phyloP scores from a whole-genome alignment of 1,140 invertebrate species.

The Nomia melanderi region DNA sequence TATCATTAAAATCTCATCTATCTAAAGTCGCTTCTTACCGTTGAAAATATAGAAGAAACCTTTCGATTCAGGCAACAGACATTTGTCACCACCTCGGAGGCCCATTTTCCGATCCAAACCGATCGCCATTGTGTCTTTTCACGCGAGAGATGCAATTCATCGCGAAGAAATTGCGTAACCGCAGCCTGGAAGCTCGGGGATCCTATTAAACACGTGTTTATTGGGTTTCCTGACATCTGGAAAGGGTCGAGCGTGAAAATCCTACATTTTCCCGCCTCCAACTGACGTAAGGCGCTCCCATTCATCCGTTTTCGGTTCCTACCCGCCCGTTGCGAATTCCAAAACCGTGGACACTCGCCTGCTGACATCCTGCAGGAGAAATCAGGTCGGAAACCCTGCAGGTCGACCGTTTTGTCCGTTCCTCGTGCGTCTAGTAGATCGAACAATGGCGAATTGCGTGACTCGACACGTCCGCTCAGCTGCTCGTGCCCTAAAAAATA shows the following conservation, averaged over 20 bases:
- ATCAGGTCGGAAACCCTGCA: neutral
- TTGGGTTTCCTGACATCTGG: slow-evolving; percentile 67
- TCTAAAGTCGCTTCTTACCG: neutral
- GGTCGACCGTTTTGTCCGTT: slow-evolving; percentile 19
- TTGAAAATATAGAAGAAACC: neutral
- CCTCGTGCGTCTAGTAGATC: slow-evolving; percentile 16
- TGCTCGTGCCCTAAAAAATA: slow-evolving; percentile 40
- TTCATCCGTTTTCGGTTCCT: slow-evolving; percentile 13
- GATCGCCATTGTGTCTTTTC: slow-evolving; percentile 8
- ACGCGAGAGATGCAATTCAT: neutral
- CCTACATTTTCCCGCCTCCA: slow-evolving; percentile 43
- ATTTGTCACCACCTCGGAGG: neutral
- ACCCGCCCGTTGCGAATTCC: slow-evolving; percentile 64
- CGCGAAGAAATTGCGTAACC: slow-evolving; percentile 71
- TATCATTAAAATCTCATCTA: no score
- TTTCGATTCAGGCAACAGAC: neutral
- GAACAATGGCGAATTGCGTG: slow-evolving; percentile 58
- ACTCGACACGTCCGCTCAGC: slow-evolving; percentile 70
- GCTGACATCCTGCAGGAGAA: slow-evolving; percentile 52
- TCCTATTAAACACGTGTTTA: slow-evolving; percentile 77
- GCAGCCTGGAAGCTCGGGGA: slow-evolving; percentile 60
- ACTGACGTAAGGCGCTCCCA: slow-evolving; percentile 20
- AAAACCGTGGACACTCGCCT: slow-evolving; percentile 60
- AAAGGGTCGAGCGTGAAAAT: slow-evolving; percentile 72
- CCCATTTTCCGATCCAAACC: neutral